Conservation (phyloP, 2,797 vertebrate species). For the Lithobates pipiens region DNA sequence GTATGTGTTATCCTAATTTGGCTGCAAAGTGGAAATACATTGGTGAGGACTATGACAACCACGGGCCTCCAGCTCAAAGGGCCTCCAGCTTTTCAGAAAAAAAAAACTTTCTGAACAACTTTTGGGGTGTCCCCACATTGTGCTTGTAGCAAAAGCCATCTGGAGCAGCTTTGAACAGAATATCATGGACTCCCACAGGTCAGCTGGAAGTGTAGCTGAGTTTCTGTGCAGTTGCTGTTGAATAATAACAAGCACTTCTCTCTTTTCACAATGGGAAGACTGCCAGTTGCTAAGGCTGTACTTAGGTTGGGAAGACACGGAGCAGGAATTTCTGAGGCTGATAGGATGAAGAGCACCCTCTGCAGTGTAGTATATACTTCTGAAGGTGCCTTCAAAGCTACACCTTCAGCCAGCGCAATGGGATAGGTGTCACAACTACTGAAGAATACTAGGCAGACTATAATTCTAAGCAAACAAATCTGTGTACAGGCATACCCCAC, state of each 20-base stretch:
- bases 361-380: background rate
- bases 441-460: background rate
- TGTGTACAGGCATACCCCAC: too few relatives aligned
- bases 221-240: background rate
- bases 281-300: background rate
- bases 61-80: too few relatives aligned
- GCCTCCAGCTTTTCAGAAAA: too few relatives aligned
- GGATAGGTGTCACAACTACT: background rate
- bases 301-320: background rate
- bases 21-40: too few relatives aligned
- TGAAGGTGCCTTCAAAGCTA: background rate
- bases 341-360: background rate
- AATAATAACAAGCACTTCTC: background rate
- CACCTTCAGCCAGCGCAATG: background rate
- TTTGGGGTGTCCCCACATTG: background rate
- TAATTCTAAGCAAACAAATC: too few relatives aligned
- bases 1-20: too few relatives aligned
- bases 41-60: too few relatives aligned
- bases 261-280: background rate
- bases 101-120: too few relatives aligned
- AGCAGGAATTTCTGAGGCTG: too few relatives aligned
- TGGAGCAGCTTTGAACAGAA: background rate
- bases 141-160: background rate
- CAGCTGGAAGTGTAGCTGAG: background rate
- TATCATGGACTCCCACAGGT: background rate